A percentile compares a stretch with the other conserved stretches of the same genome.
Conservation (phyloP, 2,888 invertebrate species). For the Thyatira batis region DNA sequence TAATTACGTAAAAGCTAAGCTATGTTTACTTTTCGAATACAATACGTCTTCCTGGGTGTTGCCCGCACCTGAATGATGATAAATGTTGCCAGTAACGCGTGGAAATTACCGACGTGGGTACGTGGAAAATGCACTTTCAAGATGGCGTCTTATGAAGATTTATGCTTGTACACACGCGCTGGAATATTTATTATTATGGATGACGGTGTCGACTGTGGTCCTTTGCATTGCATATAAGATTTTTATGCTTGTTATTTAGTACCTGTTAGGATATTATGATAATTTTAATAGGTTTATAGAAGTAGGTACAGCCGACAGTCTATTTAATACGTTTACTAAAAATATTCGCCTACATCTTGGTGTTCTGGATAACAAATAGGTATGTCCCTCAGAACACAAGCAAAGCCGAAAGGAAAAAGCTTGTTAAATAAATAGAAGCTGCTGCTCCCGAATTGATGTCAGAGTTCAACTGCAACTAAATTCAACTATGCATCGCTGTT, state of each 20-base stretch:
- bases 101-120: conserved; percentile 37
- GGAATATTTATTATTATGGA: conserved; percentile 36
- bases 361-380: too few species aligned
- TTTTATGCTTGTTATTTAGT: conserved; percentile 22
- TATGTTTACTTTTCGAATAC: conserved; percentile 21
- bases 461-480: too few species aligned
- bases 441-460: too few species aligned
- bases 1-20: not conserved
- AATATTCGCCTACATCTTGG: too few species aligned
- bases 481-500: too few species aligned
- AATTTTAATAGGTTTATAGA: too few species aligned
- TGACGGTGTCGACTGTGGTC: conserved; percentile 17
- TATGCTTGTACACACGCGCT: conserved; percentile 32
- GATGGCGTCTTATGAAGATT: conserved; percentile 45
- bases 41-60: conserved; percentile 35
- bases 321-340: too few species aligned
- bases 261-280: too few species aligned
- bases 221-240: conserved; percentile 27
- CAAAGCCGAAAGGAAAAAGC: too few species aligned
- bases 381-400: too few species aligned
- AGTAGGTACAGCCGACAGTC: too few species aligned
- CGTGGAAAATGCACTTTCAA: conserved; percentile 52
- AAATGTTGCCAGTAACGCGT: conserved; percentile 43
- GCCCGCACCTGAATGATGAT: conserved; percentile 44
- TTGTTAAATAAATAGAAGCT: too few species aligned